Evolutionary conservation across 64 coral and sea anemone species (phyloP).

Genomic region (Stichodactyla helianthus): DNA sequence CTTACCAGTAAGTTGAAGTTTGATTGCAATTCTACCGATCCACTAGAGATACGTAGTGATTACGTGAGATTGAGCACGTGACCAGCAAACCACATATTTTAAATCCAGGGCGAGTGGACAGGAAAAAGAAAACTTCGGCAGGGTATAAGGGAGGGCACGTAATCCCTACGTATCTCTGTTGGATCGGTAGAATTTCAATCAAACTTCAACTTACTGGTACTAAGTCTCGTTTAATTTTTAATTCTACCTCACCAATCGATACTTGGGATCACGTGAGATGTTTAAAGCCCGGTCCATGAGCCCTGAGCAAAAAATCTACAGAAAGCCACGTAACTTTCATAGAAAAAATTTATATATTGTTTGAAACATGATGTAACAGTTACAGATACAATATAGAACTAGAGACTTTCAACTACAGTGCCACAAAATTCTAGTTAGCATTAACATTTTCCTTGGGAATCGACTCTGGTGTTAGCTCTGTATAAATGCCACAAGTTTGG

Average conservation of each 20-base stretch:
- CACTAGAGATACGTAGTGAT: not conserved
- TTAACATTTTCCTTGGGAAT: no score
- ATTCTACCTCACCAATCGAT: slow-evolving; percentile 21
- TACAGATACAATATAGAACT: no score
- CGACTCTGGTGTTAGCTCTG: no score
- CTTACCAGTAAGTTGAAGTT: no score
- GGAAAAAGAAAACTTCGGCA: not conserved
- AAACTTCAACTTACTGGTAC: slow-evolving; percentile 23
- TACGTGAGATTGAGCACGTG: slow-evolving; percentile 13
- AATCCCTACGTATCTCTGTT: slow-evolving; percentile 26
- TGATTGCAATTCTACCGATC: no score
- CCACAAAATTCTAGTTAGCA: no score
- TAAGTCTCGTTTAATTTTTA: slow-evolving; percentile 28
- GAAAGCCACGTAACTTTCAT: no score
- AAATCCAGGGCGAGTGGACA: slow-evolving; percentile 17
- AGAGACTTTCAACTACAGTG: no score
- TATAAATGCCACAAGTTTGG: no score
- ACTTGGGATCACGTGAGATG: slow-evolving; percentile 18
- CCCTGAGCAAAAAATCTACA: no score
- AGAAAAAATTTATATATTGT: no score
- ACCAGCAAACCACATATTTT: slow-evolving; percentile 16
- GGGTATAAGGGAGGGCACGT: not conserved
- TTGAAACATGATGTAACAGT: no score
- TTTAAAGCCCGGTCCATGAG: slow-evolving; percentile 18
- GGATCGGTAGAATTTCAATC: slow-evolving; percentile 25